Evolutionary conservation across 2,113 vertebrate genomes (phyloP), one percentile per base, ranked within the genome.

Genomic region (Triplophysa dalaica): DNA sequence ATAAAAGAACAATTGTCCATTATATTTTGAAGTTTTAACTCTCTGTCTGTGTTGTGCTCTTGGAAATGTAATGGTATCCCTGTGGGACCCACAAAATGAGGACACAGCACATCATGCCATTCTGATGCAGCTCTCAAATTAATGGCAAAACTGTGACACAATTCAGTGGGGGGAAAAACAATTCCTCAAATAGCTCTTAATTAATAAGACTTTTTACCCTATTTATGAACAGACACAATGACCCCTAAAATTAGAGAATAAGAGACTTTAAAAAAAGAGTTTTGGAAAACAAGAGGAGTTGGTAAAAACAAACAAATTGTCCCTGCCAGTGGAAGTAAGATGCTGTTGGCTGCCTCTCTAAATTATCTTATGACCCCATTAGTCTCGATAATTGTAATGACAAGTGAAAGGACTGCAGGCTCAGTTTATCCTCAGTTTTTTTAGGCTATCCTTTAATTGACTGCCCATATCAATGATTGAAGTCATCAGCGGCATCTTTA

Each of bases 291-390:
- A 50, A 13, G 24, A 14, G 12, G 41, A 68, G 13, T 24, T 50
- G 45, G 66, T 69, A 3, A 69, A 69, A 50, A 68, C 21, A 48
- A 17, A 54, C 50, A 67, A 43, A 66, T 7, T 45, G 38, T 9
- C 38, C n/a, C 11, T 67, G 73, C 68, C 75, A 56, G n/a, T 78
- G 69, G 67, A 75, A 87, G 56, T 81, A 68, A 75, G 64, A 61
- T 79, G 63, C 73, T 68, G 1, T 75, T 68, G 1, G 76, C 81
- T 78, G 43, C 33, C 38, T 65, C 83, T 38, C 64, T 69, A 85
- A 86, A 87, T 87, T 87, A 73, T 70, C 77, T 89, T 89, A 89
- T 83, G 72, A 86, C 76, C 75, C 64, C 87, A 86, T 91, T 91
- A 87, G 88, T 90, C 91, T 88, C 88, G 64, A 73, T 50, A 38